Evolutionary conservation across 2,797 vertebrate genomes (phyloP).

Genomic region (Hyperoplus immaculatus): DNA sequence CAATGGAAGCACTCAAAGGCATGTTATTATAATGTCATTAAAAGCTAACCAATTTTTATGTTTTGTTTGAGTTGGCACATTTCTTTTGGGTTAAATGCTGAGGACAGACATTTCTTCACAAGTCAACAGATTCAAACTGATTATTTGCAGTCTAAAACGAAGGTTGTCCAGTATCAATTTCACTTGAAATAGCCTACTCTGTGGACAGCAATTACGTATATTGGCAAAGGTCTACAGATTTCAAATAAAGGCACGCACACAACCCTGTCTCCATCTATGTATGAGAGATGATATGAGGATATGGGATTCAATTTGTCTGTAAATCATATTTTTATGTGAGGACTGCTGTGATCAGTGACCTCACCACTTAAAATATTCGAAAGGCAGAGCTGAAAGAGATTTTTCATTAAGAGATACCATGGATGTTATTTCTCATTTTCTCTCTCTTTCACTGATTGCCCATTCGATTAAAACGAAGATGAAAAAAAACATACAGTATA

Average conservation of each 20-base stretch:
- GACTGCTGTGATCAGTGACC: constrained; percentile 27
- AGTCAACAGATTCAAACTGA: constrained; percentile 26
- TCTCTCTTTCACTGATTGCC: neutral
- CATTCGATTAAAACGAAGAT: neutral
- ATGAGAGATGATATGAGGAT: neutral
- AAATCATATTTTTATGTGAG: constrained; percentile 5
- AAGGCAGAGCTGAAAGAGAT: constrained; percentile 5
- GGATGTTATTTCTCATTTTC: neutral
- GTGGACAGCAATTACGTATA: constrained; percentile 7
- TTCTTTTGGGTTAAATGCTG: constrained; percentile 35
- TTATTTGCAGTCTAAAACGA: constrained; percentile 38
- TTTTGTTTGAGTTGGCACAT: constrained; percentile 57
- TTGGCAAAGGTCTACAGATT: neutral
- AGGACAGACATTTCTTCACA: constrained; percentile 19
- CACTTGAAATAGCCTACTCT: constrained; percentile 5
- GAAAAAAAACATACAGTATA: neutral
- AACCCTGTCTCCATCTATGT: neutral
- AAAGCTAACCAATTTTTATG: neutral
- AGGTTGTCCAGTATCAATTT: constrained; percentile 12
- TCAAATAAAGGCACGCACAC: constrained; percentile 1
- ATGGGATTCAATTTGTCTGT: neutral
- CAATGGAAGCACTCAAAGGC: neutral
- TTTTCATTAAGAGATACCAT: constrained; percentile 24
- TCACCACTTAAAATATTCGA: constrained; percentile 17
- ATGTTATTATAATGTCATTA: constrained; percentile 28